These are phyloP conservation scores for Caenorhabditis doughertyi DNA, from an alignment of 2,888 invertebrate genomes.

Conservation along the genomic window DNA sequence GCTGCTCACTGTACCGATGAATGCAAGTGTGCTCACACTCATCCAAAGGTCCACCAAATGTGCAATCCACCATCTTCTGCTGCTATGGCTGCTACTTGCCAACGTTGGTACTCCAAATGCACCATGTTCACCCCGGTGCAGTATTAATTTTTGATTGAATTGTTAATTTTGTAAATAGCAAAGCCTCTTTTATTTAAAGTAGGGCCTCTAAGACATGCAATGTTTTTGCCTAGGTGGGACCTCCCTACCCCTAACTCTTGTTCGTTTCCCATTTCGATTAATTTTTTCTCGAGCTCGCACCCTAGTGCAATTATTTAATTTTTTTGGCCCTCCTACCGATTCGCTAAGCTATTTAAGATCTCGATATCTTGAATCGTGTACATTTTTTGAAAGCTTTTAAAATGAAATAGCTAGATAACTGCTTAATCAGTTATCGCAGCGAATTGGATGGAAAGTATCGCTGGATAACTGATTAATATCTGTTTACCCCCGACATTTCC, in stretches of 20 bases:
- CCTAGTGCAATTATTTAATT: slow-evolving; percentile 61
- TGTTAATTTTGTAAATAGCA: slow-evolving; percentile 60
- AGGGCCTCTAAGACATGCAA: slow-evolving; percentile 47
- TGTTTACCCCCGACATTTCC: slow-evolving; percentile 8
- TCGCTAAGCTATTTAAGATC: slow-evolving; percentile 68
- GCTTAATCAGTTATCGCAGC: slow-evolving; percentile 62
- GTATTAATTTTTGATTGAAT: slow-evolving; percentile 65
- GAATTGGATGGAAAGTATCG: slow-evolving; percentile 52
- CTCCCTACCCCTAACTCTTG: slow-evolving; percentile 12
- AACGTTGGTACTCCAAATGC: slow-evolving; percentile 79
- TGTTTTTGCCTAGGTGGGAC: slow-evolving; percentile 46
- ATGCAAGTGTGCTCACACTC: slow-evolving; percentile 78
- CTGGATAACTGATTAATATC: slow-evolving; percentile 63
- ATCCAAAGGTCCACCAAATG: slow-evolving; percentile 78
- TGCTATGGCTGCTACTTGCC: slow-evolving; percentile 75
- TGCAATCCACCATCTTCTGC: slow-evolving; percentile 79
- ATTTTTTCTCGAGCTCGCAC: slow-evolving; percentile 49
- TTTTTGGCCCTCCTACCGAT: slow-evolving; percentile 44
- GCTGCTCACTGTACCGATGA: slow-evolving; percentile 75
- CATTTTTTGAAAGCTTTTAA: slow-evolving; percentile 68
- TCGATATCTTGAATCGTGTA: slow-evolving; percentile 63
- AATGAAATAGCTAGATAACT: slow-evolving; percentile 65
- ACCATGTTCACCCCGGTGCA: slow-evolving; percentile 78
- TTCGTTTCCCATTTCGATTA: slow-evolving; percentile 5
- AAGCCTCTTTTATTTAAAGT: slow-evolving; percentile 19